Evolutionary conservation across 2,888 invertebrate genomes (phyloP).

Genomic region (Hirudinaria manillensis): DNA sequence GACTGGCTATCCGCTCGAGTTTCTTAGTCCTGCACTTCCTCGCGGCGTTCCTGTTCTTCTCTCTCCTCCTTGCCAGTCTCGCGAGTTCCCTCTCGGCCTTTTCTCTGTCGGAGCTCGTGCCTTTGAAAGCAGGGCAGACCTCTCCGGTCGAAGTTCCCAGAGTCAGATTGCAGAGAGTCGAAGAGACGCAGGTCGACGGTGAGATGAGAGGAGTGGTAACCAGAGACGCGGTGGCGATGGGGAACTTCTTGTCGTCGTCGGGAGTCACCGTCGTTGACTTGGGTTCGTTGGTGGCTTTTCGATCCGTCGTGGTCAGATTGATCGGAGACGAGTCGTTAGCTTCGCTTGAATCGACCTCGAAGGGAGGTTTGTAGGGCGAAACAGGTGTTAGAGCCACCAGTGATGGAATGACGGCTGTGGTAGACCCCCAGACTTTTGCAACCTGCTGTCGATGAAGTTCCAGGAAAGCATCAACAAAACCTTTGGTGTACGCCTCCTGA

Average conservation of each 20-base stretch:
- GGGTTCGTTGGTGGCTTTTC: not conserved
- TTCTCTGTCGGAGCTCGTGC: not conserved
- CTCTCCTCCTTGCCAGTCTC: conserved; percentile 18
- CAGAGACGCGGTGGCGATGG: conserved; percentile 2
- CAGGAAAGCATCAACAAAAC: conserved; percentile 69
- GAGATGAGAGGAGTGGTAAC: conserved; percentile 23
- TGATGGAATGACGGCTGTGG: conserved; percentile 18
- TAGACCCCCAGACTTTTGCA: conserved; percentile 62
- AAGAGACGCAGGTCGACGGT: not conserved
- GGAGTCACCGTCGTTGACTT: not conserved
- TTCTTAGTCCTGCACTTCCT: conserved; percentile 29
- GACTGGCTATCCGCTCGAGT: conserved; percentile 24
- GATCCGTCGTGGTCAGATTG: conserved; percentile 24
- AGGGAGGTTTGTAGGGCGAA: conserved; percentile 61
- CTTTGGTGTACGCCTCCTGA: conserved; percentile 60
- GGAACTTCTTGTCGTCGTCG: conserved; percentile 8
- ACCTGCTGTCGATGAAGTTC: conserved; percentile 59
- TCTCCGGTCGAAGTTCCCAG: not conserved
- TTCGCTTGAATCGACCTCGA: conserved; percentile 7
- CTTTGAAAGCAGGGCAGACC: not conserved
- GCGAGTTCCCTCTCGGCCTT: conserved; percentile 19
- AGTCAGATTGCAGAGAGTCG: not conserved
- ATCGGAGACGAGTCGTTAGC: conserved; percentile 21
- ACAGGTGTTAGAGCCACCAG: conserved; percentile 31
- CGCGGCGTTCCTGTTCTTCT: conserved; percentile 27